Evolutionary conservation across 2,113 vertebrate genomes (phyloP), one percentile per base, ranked within the genome.

Genomic region (Andinoacara biseriatus): DNA sequence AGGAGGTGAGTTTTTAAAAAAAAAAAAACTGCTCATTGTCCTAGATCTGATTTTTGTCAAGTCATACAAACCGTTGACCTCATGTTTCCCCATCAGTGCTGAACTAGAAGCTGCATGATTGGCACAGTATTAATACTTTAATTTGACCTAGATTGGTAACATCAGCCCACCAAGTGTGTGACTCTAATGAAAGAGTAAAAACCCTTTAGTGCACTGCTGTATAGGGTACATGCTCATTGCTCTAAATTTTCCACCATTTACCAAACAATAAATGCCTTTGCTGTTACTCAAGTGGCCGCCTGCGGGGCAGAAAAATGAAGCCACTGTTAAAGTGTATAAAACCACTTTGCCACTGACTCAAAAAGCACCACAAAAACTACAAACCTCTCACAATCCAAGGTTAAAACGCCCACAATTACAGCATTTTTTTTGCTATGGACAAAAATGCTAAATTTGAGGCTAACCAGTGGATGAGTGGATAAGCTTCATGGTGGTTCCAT

Each of bases 31-130:
- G 74, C 52, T 74, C 20, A 7, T 11, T 4, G 65, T 38, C 86
- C 81, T 69, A 46, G 7, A 76, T 80, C 33, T n/a, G 75, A 65
- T 54, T 78, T 69, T 46, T 78, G 74, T 82, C 63, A 1, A 17
- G 33, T 78, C 80, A 86, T 38, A 29, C 11, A 3, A 72, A 74
- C 62, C 61, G 8, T 57, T 20, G 61, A 15, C 7, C 58, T 78
- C 46, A 1, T 65, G 81, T 46, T 79, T 78, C 60, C 13, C 33
- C 11, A 56, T 74, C 52, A 38, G 67, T 14, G 67, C 26, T 54
- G 26, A 72, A 54, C 46, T 52, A 72, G 67, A 72, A 72, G 5
- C 46, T 54, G 46, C 26, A 72, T 52, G 67, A 72, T 46, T 54
- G 67, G 67, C 26, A 72, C 67, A 72, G 18, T 72, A 54, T 72